phyloP scores from a whole-genome alignment of 2,113 vertebrate genomes.

The Scytalopus superciliaris region DNA sequence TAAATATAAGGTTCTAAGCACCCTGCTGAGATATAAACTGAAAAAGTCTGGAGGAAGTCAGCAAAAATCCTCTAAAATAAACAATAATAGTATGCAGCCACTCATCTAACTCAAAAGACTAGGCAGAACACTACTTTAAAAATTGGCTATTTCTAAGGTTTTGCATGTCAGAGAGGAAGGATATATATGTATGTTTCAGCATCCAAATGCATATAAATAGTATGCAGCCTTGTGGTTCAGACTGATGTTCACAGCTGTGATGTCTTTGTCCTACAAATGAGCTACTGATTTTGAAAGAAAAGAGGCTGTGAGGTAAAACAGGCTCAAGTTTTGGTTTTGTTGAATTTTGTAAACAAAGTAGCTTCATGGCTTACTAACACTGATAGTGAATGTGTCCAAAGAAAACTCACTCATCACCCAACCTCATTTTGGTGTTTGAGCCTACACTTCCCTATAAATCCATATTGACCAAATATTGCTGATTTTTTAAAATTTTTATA shows the following conservation, averaged over 20 bases:
- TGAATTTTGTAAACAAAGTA: neutral
- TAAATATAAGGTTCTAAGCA: constrained; percentile 30
- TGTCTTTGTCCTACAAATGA: neutral
- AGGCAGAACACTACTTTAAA: neutral
- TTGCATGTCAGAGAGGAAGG: neutral
- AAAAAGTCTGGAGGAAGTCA: constrained; percentile 56
- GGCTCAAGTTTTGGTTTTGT: neutral
- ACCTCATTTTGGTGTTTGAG: neutral
- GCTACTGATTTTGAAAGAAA: neutral
- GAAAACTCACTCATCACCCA: neutral
- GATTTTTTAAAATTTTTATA: neutral
- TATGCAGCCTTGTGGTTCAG: neutral
- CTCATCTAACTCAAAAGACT: neutral
- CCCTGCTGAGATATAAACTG: constrained; percentile 58
- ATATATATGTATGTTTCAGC: neutral
- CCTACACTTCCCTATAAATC: neutral
- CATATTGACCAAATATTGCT: neutral
- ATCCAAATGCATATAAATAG: neutral
- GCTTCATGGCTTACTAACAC: neutral
- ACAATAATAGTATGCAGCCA: neutral
- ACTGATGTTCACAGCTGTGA: neutral
- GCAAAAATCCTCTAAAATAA: constrained; percentile 43
- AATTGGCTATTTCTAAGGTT: neutral
- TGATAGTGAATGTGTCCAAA: neutral
- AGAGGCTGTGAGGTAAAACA: neutral